Conservation (phyloP, 2,113 vertebrate genomes). For the Taxidea taxus region DNA sequence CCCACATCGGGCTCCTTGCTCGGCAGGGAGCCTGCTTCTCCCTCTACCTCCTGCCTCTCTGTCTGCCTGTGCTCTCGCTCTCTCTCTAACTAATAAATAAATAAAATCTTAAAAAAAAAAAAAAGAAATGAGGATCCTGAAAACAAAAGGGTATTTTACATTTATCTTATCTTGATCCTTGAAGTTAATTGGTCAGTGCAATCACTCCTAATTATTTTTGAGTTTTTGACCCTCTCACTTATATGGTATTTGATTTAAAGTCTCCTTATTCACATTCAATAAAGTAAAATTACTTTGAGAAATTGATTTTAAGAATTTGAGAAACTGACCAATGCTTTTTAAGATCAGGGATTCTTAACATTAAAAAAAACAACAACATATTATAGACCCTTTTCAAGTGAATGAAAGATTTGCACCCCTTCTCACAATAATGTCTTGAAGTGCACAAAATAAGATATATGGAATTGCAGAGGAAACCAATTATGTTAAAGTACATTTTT, state of each 20-base stretch:
- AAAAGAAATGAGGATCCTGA: neutral
- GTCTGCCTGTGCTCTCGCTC: too few relatives aligned
- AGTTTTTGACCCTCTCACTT: neutral
- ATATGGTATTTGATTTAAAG: neutral
- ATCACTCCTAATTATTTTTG: neutral
- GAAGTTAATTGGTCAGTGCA: neutral
- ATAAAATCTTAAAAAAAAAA: too few relatives aligned
- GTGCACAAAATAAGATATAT: neutral
- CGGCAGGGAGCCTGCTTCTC: too few relatives aligned
- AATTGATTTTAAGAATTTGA: neutral
- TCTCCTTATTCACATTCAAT: neutral
- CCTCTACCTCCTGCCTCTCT: too few relatives aligned
- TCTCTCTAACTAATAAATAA: too few relatives aligned
- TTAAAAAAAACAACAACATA: neutral
- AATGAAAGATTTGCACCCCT: neutral
- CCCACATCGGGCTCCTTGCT: too few relatives aligned
- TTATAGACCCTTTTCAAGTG: neutral
- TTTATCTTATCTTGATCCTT: neutral
- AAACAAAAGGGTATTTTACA: neutral
- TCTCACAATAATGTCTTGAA: neutral
- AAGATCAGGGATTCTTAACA: neutral
- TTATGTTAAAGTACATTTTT: neutral
- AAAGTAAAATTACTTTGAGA: neutral
- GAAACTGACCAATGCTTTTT: neutral
- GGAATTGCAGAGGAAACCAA: neutral